Base-by-base conservation (phyloP, 2,888 invertebrate genomes). In the Kryphioiulus occultus region DNA sequence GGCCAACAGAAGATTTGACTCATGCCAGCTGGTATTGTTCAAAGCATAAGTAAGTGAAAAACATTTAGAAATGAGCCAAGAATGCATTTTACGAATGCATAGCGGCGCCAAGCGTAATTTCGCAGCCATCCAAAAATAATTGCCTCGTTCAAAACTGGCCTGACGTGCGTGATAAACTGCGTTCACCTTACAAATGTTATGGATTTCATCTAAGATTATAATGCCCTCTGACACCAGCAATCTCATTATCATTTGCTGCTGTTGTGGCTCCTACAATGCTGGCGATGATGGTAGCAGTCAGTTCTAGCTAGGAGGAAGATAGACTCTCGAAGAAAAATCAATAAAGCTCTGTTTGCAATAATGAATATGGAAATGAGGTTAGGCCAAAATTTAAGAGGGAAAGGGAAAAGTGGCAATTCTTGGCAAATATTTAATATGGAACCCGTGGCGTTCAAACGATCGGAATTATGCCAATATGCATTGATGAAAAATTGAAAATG, bases 151-250 rank as follows among this genome's bases (percentile, higher is more conserved):
- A 78, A 78, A 78, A 78, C 78, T 78, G 78, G 15, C 78, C 78
- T 78, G 78, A 78, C 78, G 78, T 78, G 78, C 78, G 26, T 78
- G 78, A 78, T 78, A 78, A 78, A 78, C 78, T 78, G 17, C 78
- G 78, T 78, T 78, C 78, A 78, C 78, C 78, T 78, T 78, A 78
- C 78, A 78, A 78, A 78, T 78, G 78, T 78, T 78, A 78, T 78
- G 78, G 78, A 78, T 78, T 78, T 78, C 78, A 78, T 78, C 78
- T 78, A 78, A 78, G 78, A 78, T 78, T 78, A 78, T 78, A 78
- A 78, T 78, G 78, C 78, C 78, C 78, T 78, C 78, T 78, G 78
- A 78, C 78, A 78, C 78, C 78, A 30, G 78, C 78, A 78, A 78
- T 78, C 78, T 78, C 78, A 78, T 78, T 78, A 78, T 78, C 78